Conservation (phyloP, 2,797 vertebrate species). For the Peromyscus eremicus region DNA sequence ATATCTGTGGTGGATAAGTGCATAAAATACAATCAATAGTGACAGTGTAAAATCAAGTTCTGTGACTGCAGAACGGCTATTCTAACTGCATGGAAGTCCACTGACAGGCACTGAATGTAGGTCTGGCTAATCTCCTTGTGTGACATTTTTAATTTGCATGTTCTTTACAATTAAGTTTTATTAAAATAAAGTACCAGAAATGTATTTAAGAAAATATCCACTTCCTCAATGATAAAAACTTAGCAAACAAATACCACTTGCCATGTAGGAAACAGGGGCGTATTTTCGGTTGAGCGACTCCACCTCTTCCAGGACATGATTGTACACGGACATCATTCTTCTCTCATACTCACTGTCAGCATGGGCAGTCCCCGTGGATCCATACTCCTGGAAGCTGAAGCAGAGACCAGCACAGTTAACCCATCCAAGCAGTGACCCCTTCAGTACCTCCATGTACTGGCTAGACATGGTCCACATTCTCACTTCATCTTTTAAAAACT, state of each 20-base stretch:
- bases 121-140: neutral
- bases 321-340: slow-evolving; percentile 97
- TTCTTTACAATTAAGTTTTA: neutral
- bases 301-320: slow-evolving; percentile 95
- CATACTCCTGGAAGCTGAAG: slow-evolving; percentile 96
- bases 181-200: neutral
- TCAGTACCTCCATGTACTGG: neutral
- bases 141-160: neutral
- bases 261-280: slow-evolving; percentile 97
- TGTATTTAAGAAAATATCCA: neutral
- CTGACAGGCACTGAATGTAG: no score
- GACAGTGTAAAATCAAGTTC: neutral
- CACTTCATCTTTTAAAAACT: slow-evolving; percentile 36
- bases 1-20: neutral
- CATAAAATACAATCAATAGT: neutral
- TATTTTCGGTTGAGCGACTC: slow-evolving; percentile 96
- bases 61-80: neutral
- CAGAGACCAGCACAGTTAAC: neutral
- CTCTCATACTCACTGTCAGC: slow-evolving; percentile 97
- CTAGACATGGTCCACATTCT: neutral
- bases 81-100: no score
- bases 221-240: neutral
- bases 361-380: slow-evolving; percentile 91
- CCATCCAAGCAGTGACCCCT: neutral
- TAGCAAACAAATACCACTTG: slow-evolving; percentile 82